Conservation (phyloP, 2,797 vertebrate species). For the Sebastes vulpes region DNA sequence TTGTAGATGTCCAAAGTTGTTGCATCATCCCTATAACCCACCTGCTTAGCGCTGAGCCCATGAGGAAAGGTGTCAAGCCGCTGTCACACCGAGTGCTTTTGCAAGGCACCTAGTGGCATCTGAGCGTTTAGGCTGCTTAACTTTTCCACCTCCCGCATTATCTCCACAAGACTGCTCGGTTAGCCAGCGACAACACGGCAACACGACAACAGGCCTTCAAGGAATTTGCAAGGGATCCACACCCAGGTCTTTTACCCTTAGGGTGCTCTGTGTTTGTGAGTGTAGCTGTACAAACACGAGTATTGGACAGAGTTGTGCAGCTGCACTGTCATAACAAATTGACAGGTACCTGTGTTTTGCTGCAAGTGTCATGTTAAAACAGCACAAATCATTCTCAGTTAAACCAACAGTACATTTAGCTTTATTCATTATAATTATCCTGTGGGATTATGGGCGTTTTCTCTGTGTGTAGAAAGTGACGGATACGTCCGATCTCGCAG, state of each 20-base stretch:
- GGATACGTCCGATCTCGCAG: background rate
- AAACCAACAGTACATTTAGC: background rate
- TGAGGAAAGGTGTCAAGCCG: background rate
- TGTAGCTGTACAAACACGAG: conserved; percentile 1
- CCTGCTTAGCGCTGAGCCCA: background rate
- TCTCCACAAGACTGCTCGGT: conserved; percentile 14
- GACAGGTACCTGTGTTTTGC: background rate
- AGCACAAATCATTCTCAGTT: background rate
- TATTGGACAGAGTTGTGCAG: background rate
- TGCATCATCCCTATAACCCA: conserved; percentile 12
- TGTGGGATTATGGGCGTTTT: conserved; percentile 4
- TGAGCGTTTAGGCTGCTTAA: conserved; percentile 4
- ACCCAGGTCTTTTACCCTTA: conserved; percentile 11
- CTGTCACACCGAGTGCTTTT: background rate
- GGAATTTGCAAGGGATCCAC: conserved; percentile 48
- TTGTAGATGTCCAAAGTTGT: conserved; percentile 5
- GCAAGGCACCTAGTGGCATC: background rate
- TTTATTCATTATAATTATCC: background rate
- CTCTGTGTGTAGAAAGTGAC: conserved; percentile 2
- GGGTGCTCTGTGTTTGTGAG: conserved; percentile 3
- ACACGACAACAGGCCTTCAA: conserved; percentile 27
- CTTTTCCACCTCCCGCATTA: conserved; percentile 11
- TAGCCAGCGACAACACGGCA: background rate
- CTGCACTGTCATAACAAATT: background rate
- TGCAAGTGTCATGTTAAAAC: background rate